A percentile compares a stretch with the other conserved stretches of the same genome.
These are phyloP conservation scores for Rhinopithecus roxellana DNA, from an alignment of 2,113 vertebrate genomes.

Conservation along the genomic window DNA sequence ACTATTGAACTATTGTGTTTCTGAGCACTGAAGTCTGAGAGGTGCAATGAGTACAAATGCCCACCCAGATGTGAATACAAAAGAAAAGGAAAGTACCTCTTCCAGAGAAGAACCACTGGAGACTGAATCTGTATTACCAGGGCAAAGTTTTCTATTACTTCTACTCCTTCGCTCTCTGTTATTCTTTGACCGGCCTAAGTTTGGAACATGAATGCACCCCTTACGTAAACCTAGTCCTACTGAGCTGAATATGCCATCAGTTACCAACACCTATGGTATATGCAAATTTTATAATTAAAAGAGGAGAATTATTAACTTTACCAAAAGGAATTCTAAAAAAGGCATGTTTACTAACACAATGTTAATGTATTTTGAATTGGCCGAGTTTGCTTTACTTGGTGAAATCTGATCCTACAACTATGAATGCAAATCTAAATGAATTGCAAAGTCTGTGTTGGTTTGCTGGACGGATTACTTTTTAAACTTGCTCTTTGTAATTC, in stretches of 20 bases:
- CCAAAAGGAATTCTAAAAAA: not conserved
- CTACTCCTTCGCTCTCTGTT: not conserved
- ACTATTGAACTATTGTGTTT: not conserved
- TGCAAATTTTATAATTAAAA: not conserved
- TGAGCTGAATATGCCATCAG: not conserved
- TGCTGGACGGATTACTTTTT: not conserved
- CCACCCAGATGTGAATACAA: not conserved
- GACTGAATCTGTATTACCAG: not conserved
- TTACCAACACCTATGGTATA: not conserved
- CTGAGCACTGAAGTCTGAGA: not conserved
- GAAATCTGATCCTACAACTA: not conserved
- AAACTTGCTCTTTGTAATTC: not conserved
- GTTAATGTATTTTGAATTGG: not conserved
- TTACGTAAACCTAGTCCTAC: not conserved
- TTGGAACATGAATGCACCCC: not conserved
- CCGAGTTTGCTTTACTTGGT: not conserved
- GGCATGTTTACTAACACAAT: not conserved
- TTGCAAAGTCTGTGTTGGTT: not conserved
- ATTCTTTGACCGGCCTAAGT: not conserved
- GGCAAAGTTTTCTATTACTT: not conserved
- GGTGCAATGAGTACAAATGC: not conserved
- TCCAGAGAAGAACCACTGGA: not conserved
- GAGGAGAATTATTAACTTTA: not conserved
- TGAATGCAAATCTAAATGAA: not conserved
- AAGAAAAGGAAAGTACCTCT: not conserved